Conservation (phyloP, 2,797 vertebrate genomes). For the Pipistrellus pipistrellus region DNA sequence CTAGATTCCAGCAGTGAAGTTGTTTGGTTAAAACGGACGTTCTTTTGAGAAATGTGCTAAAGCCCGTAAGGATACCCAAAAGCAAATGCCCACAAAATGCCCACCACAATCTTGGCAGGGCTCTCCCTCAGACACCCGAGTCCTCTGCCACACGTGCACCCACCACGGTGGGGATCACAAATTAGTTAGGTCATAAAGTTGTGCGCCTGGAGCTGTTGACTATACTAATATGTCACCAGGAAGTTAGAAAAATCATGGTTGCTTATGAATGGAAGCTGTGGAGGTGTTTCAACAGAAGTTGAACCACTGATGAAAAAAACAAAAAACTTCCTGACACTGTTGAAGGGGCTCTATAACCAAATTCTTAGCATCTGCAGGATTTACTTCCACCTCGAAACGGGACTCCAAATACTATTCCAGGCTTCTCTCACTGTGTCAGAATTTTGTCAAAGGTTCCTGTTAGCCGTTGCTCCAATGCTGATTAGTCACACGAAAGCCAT, state of each 20-base stretch:
- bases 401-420: constrained; percentile 23
- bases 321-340: background rate
- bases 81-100: constrained; percentile 38
- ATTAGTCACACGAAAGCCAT: constrained; percentile 76
- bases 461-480: constrained; percentile 63
- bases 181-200: constrained; percentile 53
- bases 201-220: constrained; percentile 65
- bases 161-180: background rate
- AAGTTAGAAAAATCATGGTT: background rate
- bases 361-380: background rate
- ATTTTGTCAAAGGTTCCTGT: constrained; percentile 73
- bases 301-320: background rate
- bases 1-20: background rate
- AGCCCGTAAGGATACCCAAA: background rate
- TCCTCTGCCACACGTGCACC: constrained; percentile 26
- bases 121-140: constrained; percentile 47
- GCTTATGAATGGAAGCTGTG: constrained; percentile 19
- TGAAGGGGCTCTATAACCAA: background rate
- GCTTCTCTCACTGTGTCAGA: constrained; percentile 35
- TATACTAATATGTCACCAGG: constrained; percentile 27
- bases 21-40: background rate
- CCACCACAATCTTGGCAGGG: constrained; percentile 5
- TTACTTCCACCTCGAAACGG: constrained; percentile 1
- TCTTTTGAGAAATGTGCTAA: background rate
- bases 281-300: constrained; percentile 17